These are phyloP conservation scores for Rhinoptilus africanus DNA, from an alignment of 2,113 vertebrate genomes.

Conservation along the genomic window DNA sequence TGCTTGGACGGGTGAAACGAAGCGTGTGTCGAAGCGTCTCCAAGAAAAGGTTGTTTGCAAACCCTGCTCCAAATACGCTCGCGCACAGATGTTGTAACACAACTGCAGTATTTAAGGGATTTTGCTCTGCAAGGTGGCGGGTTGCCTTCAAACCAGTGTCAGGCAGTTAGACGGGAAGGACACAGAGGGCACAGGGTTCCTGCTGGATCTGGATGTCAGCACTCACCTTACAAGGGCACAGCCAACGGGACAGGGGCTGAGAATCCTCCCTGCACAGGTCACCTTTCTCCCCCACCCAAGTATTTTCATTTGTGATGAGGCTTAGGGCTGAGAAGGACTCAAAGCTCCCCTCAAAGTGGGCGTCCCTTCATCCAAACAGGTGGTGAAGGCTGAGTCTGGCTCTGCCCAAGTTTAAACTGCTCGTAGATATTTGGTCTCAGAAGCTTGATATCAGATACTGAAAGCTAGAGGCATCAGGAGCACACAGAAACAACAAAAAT, in stretches of 20 bases:
- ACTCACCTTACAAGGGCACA: not conserved
- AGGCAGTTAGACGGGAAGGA: not conserved
- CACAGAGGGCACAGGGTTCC: fast-evolving
- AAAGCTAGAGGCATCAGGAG: not conserved
- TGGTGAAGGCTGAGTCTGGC: not conserved
- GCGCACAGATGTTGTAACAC: fast-evolving
- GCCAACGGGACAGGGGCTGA: not conserved
- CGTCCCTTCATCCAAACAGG: slow-evolving; percentile 6
- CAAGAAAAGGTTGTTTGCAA: not conserved
- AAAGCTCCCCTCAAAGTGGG: not conserved
- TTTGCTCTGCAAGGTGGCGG: not conserved
- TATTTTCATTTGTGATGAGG: not conserved
- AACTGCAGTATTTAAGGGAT: not conserved
- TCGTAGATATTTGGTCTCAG: slow-evolving; percentile 10
- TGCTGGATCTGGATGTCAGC: not conserved
- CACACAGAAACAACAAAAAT: not conserved
- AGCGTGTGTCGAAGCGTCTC: fast-evolving
- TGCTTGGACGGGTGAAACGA: not conserved
- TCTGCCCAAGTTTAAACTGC: not conserved
- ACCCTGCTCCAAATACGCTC: fast-evolving
- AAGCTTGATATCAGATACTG: not conserved
- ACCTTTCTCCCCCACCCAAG: too few species aligned
- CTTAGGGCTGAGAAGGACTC: not conserved
- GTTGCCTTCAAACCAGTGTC: not conserved
- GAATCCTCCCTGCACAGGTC: not conserved